phyloP scores from a whole-genome alignment of 2,797 vertebrate species.

The Apogon talboti region DNA sequence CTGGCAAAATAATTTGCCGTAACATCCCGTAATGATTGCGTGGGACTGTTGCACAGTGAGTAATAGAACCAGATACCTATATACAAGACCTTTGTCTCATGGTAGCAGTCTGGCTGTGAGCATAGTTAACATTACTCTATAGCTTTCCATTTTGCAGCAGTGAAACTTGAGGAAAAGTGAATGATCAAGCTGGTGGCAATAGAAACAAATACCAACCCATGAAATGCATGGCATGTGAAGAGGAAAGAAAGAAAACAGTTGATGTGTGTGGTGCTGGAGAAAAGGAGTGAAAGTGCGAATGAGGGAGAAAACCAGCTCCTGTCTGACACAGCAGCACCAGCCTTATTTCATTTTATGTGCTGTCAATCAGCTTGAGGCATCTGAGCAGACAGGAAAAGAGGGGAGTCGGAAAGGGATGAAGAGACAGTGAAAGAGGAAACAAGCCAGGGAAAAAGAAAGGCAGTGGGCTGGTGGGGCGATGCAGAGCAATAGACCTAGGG shows the following conservation, averaged over 20 bases:
- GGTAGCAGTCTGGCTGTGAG: constrained; percentile 22
- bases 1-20: constrained; percentile 81
- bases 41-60: constrained; percentile 64
- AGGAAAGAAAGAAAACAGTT: constrained; percentile 32
- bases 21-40: constrained; percentile 77
- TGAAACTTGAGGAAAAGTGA: constrained; percentile 44
- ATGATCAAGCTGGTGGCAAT: constrained; percentile 54
- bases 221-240: constrained; percentile 53
- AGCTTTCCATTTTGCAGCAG: constrained; percentile 46
- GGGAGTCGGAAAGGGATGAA: constrained; percentile 18
- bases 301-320: constrained; percentile 66
- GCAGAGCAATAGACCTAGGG: constrained; percentile 66
- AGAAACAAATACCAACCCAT: constrained; percentile 63
- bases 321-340: constrained; percentile 65
- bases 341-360: constrained; percentile 79
- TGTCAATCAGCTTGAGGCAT: constrained; percentile 78
- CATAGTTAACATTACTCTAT: constrained; percentile 46
- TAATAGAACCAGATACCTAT: constrained; percentile 67
- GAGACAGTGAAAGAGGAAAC: constrained; percentile 54
- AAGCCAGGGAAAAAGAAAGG: constrained; percentile 53
- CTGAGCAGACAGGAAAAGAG: constrained; percentile 62
- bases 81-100: constrained; percentile 62
- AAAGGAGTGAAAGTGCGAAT: constrained; percentile 64
- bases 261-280: constrained; percentile 48
- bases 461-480: constrained; percentile 51